Evolutionary conservation across 2,888 invertebrate species (phyloP).

Genomic region (Epinotia demarniana): DNA sequence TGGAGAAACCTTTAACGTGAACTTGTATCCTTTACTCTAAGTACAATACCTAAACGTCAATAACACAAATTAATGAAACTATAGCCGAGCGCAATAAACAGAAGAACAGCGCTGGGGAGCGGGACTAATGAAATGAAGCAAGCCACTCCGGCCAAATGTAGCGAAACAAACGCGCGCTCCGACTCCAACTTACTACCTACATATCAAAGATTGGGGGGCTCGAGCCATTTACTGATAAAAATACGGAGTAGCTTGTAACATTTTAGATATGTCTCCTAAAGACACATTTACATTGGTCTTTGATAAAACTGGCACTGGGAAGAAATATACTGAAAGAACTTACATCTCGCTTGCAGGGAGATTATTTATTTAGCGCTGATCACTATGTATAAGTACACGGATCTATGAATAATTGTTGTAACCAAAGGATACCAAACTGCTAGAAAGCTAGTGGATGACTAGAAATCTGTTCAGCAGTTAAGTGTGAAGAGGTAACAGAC

Average conservation of each 20-base stretch:
- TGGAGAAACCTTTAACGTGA: not conserved
- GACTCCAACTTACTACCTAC: slow-evolving; percentile 59
- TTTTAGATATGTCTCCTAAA: not conserved
- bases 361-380: too few species aligned
- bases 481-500: too few species aligned
- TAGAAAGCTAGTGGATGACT: too few species aligned
- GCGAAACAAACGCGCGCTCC: slow-evolving; percentile 72
- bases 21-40: slow-evolving; percentile 49
- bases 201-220: slow-evolving; percentile 56
- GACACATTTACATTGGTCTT: not conserved
- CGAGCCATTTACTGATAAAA: slow-evolving; percentile 32
- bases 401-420: too few species aligned
- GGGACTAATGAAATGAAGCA: slow-evolving; percentile 80
- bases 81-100: slow-evolving; percentile 69
- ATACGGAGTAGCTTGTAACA: slow-evolving; percentile 21
- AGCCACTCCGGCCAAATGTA: slow-evolving; percentile 73
- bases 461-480: too few species aligned
- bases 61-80: slow-evolving; percentile 76
- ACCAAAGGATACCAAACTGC: too few species aligned
- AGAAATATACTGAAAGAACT: too few species aligned
- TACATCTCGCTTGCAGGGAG: too few species aligned
- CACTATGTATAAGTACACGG: too few species aligned
- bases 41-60: slow-evolving; percentile 60
- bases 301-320: not conserved
- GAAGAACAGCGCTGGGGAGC: slow-evolving; percentile 69